Evolutionary conservation across 2,888 invertebrate genomes (phyloP), one percentile per base, ranked within the genome.

Genomic region (Apocheima hispidaria): DNA sequence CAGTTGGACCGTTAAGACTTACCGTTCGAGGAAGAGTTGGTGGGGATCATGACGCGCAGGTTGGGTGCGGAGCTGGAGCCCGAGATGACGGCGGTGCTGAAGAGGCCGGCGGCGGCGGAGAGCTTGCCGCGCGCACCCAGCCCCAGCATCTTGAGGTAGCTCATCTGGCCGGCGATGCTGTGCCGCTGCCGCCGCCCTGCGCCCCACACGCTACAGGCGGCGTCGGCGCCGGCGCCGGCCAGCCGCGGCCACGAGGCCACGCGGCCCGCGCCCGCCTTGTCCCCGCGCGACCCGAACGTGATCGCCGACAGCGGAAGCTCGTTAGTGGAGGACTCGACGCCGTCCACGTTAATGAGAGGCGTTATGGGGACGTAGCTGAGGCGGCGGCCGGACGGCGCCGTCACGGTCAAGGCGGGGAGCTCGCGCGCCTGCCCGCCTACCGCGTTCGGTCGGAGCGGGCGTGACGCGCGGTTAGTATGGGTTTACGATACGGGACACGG

Each of bases 161-260:
- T 97, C 96, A 97, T 96, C 96, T 97, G 97, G 94, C 97, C 97
- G 94, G 97, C 97, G 95, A 98, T 97, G 95, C 97, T 97, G 96
- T 98, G 97, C 93, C 97, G 96, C 94, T 97, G 97, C 93, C 96
- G 96, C 93, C 96, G 96, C 95, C 94, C 94, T 94, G 81, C 93
- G 92, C 78, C 89, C 84, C 81, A 86, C 84, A 81, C 84, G 84
- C 78, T 82, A 87, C 65, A 88, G 84, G 43, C 35, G 26, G 26
- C n/a, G 28, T 9, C 28, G 28, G 28, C 43, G 43, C 75, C 86
- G 43, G 44, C 43, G 75, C 71, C 81, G 67, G 65, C 72, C 67
- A 70, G 66, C 71, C 70, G 71, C 65, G 69, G 66, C 83, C 83
- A 70, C 64, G 69, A 84, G 86, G 56, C 83, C 82, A 60, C 83